Base-by-base conservation (phyloP, 37 sponge, comb jelly and placozoan genomes). In the Chondrosia reniformis region DNA sequence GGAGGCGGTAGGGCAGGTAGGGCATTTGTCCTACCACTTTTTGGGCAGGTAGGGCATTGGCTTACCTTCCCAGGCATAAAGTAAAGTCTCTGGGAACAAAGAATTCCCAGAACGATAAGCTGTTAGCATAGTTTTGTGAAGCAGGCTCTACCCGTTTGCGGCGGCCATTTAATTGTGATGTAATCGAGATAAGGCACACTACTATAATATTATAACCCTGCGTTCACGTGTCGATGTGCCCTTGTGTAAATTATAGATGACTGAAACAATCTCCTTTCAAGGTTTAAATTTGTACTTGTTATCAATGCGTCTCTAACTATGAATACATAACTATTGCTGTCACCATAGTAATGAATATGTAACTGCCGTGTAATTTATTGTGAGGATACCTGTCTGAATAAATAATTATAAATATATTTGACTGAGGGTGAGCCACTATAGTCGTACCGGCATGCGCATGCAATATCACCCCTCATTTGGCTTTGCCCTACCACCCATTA, bases 101-200 rank as follows among this genome's bases (percentile, higher is more conserved):
- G 58, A 24, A 28, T 8, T 6, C 6, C 58, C 7, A 8, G 3
- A 6, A 56, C 58, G 58, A 8, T 56, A 24, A 56, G 58, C 58
- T 56, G 58, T 56, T 8, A 56, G 3, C 58, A 2, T 6, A 8
- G 3, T 2, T 8, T 8, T 28, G 58, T 56, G 3, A 56, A 56
- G 27, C 58, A 56, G 58, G 7, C 3, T 49, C 58, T 6, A 56
- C 58, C 7, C 58, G 58, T 56, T 6, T 28, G 58, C 58, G 58
- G 3, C 58, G 58, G 58, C 58, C 58, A 56, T 56, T 56, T 56
- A 8, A 56, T 56, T 56, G 58, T 56, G 58, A 56, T 56, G 42
- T 55, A 19, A 49, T 12, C 12, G 12, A 49, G 12, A 49, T 19
- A 19, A 12, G 54, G 17, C 15, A 49, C 17, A 49, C 17, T 19